Evolutionary conservation across 92 coral and sea anemone genomes (phyloP).

Genomic region (Porites divaricata): DNA sequence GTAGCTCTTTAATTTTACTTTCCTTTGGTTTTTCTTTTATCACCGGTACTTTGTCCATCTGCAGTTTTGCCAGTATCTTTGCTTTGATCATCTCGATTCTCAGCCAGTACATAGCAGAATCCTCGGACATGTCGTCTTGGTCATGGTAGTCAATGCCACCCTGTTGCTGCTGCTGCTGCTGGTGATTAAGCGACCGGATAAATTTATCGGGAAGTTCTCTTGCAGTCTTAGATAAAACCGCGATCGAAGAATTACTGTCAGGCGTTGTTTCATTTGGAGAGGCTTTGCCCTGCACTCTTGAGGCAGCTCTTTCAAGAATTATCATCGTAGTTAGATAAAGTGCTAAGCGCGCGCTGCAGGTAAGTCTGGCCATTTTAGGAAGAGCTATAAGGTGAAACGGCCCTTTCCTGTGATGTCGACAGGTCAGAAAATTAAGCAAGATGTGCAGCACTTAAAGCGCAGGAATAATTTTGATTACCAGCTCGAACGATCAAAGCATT

Average conservation of each 20-base stretch:
- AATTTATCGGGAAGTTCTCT: background rate
- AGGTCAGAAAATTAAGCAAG: constrained; percentile 58
- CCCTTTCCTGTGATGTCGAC: constrained; percentile 25
- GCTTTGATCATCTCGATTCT: constrained; percentile 67
- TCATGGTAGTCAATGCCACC: constrained; percentile 36
- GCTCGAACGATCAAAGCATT: constrained; percentile 39
- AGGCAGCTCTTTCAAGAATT: constrained; percentile 38
- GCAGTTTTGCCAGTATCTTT: constrained; percentile 60
- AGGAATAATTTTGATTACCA: constrained; percentile 63
- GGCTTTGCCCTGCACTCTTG: constrained; percentile 26
- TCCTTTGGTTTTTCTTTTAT: constrained; percentile 45
- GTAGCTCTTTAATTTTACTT: constrained; percentile 46
- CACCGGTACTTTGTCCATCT: constrained; percentile 56
- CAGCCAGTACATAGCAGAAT: constrained; percentile 37
- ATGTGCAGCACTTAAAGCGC: constrained; percentile 75
- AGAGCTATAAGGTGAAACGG: constrained; percentile 13
- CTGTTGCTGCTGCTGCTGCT: background rate
- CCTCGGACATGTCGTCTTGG: background rate
- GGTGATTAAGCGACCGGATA: background rate
- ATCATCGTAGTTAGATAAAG: constrained; percentile 43
- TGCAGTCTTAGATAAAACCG: background rate
- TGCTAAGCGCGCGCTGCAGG: constrained; percentile 33
- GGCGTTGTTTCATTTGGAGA: constrained; percentile 20
- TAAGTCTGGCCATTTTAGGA: constrained; percentile 52
- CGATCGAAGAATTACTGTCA: constrained; percentile 16